phyloP scores from a whole-genome alignment of 2,797 vertebrate genomes.

The Anguilla megastoma region DNA sequence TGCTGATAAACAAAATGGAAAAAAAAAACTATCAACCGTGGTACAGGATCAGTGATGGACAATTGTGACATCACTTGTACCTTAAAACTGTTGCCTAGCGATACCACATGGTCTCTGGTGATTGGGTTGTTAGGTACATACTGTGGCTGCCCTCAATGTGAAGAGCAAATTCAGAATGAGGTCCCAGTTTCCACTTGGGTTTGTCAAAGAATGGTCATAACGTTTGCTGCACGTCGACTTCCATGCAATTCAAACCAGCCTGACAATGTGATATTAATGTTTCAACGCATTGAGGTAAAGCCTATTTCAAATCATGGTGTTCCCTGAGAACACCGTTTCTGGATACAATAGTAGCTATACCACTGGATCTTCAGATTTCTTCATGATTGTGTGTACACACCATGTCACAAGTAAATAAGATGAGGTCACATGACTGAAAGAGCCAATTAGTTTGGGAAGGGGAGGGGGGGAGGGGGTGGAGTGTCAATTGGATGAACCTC shows the following conservation, averaged over 20 bases:
- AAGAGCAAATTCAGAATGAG: neutral
- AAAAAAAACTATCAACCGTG: neutral
- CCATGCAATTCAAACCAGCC: slow-evolving; percentile 2
- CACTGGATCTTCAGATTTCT: neutral
- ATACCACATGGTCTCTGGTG: slow-evolving; percentile 13
- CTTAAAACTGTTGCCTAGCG: neutral
- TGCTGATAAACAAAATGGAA: neutral
- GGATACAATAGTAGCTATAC: neutral
- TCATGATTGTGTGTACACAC: neutral
- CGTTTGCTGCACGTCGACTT: slow-evolving; percentile 8
- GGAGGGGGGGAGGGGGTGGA: neutral
- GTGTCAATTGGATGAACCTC: neutral
- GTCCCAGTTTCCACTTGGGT: neutral
- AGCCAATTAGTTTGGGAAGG: neutral
- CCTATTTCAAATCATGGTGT: neutral
- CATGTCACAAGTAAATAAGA: slow-evolving; percentile 7
- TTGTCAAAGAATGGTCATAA: neutral
- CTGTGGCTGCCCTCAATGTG: neutral
- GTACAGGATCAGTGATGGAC: neutral
- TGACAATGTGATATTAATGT: neutral
- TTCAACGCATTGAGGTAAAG: neutral
- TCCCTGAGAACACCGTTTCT: neutral
- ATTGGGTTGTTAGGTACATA: neutral
- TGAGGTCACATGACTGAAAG: neutral
- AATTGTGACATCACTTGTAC: neutral